Evolutionary conservation across 2,797 vertebrate genomes (phyloP), one percentile per base, ranked within the genome.

Genomic region (Sternarchorhynchus goeldii): DNA sequence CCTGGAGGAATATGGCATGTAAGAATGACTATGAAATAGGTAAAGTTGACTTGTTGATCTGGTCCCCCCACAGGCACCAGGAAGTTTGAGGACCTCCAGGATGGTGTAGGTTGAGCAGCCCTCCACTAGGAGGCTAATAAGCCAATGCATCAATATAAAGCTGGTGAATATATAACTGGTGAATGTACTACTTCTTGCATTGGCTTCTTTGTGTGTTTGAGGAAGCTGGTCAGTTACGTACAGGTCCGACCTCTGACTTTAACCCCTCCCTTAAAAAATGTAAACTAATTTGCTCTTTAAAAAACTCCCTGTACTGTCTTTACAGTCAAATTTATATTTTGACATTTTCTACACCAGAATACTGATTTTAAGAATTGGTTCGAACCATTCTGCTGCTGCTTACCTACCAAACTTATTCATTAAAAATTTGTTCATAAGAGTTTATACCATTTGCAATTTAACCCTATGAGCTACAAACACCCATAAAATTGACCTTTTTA

Each of bases 321-420:
- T 91, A 91, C 90, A 91, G 89, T 93, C 91, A 92, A 88, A 90
- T 91, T 90, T 86, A 91, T 88, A 88, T 84, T 84, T 87, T 86
- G 81, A 91, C 91, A 88, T 91, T 84, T 88, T 86, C 86, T 92
- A 87, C 80, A 91, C 90, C 87, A 83, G 82, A 86, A 73, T 85
- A 86, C 63, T 90, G 76, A 70, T 84, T 85, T 86, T 88, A 86
- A 86, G 41, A 85, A 89, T 82, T 75, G 79, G 81, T 20, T 88
- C 80, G 81, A 91, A 96, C 94, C 95, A 94, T 95, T 97, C 94
- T 97, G 96, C 96, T 96, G 95, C 95, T 95, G 96, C 86, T 93
- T 93, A 93, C 88, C 85, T 91, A 87, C 92, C 92, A 92, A 93
- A 93, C 90, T 82, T 92, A 89, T 91, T 91, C 85, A 90, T 92